Conservation (phyloP, 2,888 invertebrate species). For the Drosophila gaucha region DNA sequence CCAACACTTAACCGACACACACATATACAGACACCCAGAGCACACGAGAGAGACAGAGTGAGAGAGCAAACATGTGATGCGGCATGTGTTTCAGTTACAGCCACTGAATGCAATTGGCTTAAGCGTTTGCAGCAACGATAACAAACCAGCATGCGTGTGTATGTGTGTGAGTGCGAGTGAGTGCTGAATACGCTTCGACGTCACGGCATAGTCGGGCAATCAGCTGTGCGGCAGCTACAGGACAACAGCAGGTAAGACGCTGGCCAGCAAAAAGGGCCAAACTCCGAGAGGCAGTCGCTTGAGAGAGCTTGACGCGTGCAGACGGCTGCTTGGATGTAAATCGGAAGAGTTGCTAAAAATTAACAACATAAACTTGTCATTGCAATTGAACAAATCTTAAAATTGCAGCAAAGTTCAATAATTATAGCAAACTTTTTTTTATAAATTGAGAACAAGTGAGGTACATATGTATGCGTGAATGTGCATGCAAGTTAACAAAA, state of each 20-base stretch:
- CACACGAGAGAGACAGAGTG: conserved; percentile 26
- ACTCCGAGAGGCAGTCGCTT: conserved; percentile 67
- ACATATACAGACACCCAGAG: conserved; percentile 3
- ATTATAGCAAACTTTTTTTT: background rate
- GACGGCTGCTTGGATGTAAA: conserved; percentile 34
- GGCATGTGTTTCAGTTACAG: conserved; percentile 59
- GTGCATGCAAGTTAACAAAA: background rate
- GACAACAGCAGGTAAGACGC: conserved; percentile 64
- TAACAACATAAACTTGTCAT: background rate
- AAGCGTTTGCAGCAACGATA: conserved; percentile 58
- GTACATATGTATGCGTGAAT: background rate
- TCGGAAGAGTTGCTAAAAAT: conserved; percentile 16
- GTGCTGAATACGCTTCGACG: conserved; percentile 62
- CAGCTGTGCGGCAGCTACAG: conserved; percentile 63
- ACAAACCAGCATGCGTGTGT: conserved; percentile 21
- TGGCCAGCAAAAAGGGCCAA: conserved; percentile 49
- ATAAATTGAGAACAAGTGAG: conserved; percentile 5
- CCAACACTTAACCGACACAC: conserved; percentile 32
- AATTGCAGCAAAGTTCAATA: background rate
- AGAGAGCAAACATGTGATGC: conserved; percentile 41
- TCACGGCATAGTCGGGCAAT: conserved; percentile 59
- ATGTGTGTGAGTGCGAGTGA: conserved; percentile 13
- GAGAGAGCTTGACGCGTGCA: conserved; percentile 76
- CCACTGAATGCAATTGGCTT: conserved; percentile 78
- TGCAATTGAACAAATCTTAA: background rate